phyloP scores from a whole-genome alignment of 2,113 vertebrate genomes.

The Dicrurus megarhynchus region DNA sequence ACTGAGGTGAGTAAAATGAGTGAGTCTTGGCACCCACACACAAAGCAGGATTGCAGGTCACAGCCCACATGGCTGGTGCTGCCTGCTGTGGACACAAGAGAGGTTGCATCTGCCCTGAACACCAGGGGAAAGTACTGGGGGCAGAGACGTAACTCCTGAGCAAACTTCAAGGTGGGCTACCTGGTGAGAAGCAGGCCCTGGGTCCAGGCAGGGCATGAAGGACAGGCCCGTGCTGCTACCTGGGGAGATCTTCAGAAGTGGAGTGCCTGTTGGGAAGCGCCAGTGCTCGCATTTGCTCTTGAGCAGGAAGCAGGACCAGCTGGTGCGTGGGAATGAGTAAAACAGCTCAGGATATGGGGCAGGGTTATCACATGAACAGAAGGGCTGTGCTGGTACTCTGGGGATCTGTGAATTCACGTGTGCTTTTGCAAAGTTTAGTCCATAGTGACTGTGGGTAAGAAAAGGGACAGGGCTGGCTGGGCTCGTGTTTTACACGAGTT shows the following conservation, averaged over 20 bases:
- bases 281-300: rapidly evolving
- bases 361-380: background rate
- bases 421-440: background rate
- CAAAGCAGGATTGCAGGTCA: background rate
- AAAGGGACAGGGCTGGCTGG: background rate
- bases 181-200: background rate
- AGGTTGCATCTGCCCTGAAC: background rate
- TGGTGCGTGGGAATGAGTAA: rapidly evolving
- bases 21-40: rapidly evolving
- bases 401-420: background rate
- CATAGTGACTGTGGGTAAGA: background rate
- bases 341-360: background rate
- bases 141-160: background rate
- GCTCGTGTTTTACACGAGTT: rapidly evolving
- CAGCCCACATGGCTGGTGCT: background rate
- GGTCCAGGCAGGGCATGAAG: background rate
- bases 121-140: rapidly evolving
- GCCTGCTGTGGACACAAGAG: background rate
- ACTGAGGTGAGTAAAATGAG: rapidly evolving
- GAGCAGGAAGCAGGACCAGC: background rate
- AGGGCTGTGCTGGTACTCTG: background rate
- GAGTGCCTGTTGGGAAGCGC: rapidly evolving
- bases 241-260: background rate
- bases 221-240: rapidly evolving
- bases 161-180: background rate